Percentiles rank a stretch among this genome's conserved stretches.
phyloP scores from a whole-genome alignment of 2,888 invertebrate genomes.

The Diaperis boleti region DNA sequence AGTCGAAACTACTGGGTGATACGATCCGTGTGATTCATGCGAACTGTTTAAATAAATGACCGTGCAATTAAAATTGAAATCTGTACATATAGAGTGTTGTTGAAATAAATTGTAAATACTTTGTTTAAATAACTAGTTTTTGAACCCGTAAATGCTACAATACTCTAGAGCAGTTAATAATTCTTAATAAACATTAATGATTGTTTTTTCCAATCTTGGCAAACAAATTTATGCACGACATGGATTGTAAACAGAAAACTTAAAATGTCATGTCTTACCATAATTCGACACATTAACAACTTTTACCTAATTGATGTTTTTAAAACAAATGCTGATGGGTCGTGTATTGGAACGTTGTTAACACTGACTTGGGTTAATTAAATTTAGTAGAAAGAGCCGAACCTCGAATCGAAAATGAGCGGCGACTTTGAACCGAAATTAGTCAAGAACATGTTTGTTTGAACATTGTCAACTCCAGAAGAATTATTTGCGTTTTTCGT shows the following conservation, averaged over 20 bases:
- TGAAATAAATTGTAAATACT: too few species aligned
- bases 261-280: conserved; percentile 4
- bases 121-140: too few species aligned
- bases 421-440: conserved; percentile 19
- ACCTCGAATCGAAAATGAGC: conserved; percentile 6
- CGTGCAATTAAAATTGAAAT: too few species aligned
- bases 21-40: too few species aligned
- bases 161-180: conserved; percentile 1
- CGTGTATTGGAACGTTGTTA: conserved; percentile 25
- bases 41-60: too few species aligned
- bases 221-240: conserved; percentile 9
- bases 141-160: neutral
- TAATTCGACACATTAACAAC: conserved; percentile 21
- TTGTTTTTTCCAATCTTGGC: conserved; percentile 1
- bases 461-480: conserved; percentile 16
- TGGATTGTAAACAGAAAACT: neutral
- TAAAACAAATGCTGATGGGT: conserved; percentile 23
- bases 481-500: conserved; percentile 27
- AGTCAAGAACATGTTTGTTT: conserved; percentile 27
- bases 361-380: conserved; percentile 19
- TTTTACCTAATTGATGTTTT: conserved; percentile 17
- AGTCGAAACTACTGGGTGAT: too few species aligned
- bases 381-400: conserved; percentile 17
- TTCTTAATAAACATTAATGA: conserved; percentile 1
- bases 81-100: too few species aligned